Base-by-base conservation (phyloP, 2,113 vertebrate genomes). In the Todiramphus saurophagus region DNA sequence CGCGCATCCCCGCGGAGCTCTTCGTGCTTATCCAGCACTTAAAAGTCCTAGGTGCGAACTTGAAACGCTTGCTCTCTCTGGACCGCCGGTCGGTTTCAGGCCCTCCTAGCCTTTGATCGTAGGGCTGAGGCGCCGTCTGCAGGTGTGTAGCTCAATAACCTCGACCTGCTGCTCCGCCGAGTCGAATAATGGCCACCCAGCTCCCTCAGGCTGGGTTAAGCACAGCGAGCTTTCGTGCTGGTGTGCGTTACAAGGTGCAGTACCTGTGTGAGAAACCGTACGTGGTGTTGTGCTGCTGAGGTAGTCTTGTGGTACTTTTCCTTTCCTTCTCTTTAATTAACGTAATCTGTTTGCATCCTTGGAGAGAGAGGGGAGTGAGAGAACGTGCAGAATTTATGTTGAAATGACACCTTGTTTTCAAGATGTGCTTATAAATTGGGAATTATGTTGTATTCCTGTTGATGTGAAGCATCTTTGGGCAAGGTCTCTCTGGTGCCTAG, bases 161-260 rank as follows among this genome's bases (percentile, higher is more conserved):
- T 60, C 44, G 21, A 31, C 11, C 41, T 16, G 55, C 43, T 68
- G 44, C n/a, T 73, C 46, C 10, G 3, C 24, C 7, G 43, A 4
- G 21, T 58, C 25, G 24, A 58, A 4, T 15, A 25, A 18, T 1
- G 37, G 31, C 25, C 21, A 9, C 4, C 4, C 14, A 6, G 1
- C 12, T 11, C 17, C 9, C 7, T 69, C 76, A 2, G 41, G 23
- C 28, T 58, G 0, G 3, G 33, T 44, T 59, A 28, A 18, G 43
- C 7, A 10, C 30, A 1, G 16, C 1, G 37, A 1, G 0, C 21
- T 50, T 77, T 50, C 10, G 1, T 6, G 30, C 31, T 53, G 16
- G 3, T 13, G 0, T 39, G 50, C 7, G 4, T 39, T 63, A 20
- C 9, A 81, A 92, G 64, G 86, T 66, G 44, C 2, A 1, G 11